These are phyloP conservation scores for Trematomus loennbergii DNA, from an alignment of 2,113 vertebrate species.

Conservation along the genomic window DNA sequence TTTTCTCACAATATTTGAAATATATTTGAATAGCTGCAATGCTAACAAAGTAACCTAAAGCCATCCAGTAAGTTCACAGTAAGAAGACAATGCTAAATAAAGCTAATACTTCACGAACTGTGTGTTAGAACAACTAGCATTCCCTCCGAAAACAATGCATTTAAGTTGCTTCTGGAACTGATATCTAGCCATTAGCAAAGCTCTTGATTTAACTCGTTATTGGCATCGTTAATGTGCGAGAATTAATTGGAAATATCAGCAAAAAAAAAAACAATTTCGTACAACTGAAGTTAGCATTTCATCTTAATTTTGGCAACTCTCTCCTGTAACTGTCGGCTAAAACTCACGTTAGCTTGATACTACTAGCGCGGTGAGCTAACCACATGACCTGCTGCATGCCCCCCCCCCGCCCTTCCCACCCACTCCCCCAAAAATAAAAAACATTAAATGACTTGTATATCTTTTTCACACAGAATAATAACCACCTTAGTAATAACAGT, in stretches of 20 bases:
- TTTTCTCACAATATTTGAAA: background rate
- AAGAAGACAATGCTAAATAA: background rate
- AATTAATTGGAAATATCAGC: no score
- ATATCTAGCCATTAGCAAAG: no score
- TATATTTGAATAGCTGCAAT: background rate
- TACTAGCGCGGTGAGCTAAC: conserved; percentile 46
- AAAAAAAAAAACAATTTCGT: no score
- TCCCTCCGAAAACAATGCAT: no score
- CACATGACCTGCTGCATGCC: conserved; percentile 34
- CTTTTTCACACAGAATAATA: conserved; percentile 69
- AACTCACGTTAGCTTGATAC: background rate
- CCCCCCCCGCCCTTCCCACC: background rate
- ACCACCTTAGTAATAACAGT: conserved; percentile 65
- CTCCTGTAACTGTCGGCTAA: conserved; percentile 7
- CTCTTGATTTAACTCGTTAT: no score
- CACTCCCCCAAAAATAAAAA: conserved; percentile 39
- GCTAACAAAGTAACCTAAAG: background rate
- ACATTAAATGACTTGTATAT: conserved; percentile 61
- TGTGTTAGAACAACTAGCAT: background rate
- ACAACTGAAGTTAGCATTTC: background rate
- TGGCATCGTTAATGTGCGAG: no score
- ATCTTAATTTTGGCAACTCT: background rate
- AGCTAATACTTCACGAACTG: no score
- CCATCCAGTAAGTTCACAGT: background rate
- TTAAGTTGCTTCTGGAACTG: no score